Evolutionary conservation across 2,888 invertebrate species (phyloP), one percentile per base, ranked within the genome.

Genomic region (Drosophila greeni): DNA sequence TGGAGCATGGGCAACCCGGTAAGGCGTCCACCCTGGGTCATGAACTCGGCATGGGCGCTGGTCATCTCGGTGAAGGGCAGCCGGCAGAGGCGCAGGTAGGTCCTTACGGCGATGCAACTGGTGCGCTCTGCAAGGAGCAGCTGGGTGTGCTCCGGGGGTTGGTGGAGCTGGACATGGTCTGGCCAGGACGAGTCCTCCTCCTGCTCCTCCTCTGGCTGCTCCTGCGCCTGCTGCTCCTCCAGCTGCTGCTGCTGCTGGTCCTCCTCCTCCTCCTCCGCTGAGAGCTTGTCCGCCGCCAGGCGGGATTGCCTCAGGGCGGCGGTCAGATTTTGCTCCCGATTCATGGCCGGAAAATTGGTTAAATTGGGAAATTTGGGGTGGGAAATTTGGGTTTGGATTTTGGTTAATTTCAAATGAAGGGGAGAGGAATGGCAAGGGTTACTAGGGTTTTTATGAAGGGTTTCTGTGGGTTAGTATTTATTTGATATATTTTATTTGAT

Each of bases 51-150:
- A 90, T 98, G 98, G 84, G 93, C 92, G 69, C 94, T 90, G 83
- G 93, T 93, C 76, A 94, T 94, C 11, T 95, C 92, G 84, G 91
- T 90, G 87, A 94, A 97, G 0, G 94, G 92, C 5, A 98, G 90
- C 42, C 93, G 92, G 86, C 95, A 95, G 95, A 98, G 97, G 87
- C 95, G 94, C 39, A 98, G 90, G 86, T 94, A 97, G 0, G 97
- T 94, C 87, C 97, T 95, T 0, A 97, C 96, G 1, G 97, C 95
- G 14, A 98, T 90, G 82, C 97, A 96, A 85, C 95, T 96, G 16
- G 98, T 97, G 88, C 94, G 95, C 87, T 98, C 98, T 1, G 97
- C 95, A 40, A 98, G 89, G 42, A 98, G 89, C 72, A 97, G 95
- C 89, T 98, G 98, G 79, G 95, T 95, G 37, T 94, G 94, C 88